Evolutionary conservation across 2,797 vertebrate species (phyloP).

Genomic region (Peromyscus nudipes): DNA sequence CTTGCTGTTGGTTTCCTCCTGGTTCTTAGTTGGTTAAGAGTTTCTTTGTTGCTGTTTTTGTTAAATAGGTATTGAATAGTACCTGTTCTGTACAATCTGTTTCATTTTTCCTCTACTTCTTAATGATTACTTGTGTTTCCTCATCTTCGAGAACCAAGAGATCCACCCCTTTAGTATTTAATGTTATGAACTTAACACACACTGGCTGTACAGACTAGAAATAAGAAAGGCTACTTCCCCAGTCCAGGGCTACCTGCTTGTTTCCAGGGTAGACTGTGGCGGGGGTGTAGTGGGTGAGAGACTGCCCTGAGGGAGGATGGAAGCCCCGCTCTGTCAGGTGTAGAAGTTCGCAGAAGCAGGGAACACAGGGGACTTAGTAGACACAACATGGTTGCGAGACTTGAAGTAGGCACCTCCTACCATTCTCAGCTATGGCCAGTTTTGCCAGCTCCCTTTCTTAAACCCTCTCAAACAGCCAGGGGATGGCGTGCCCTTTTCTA

Average conservation of each 20-base stretch:
- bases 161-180: slow-evolving; percentile 11
- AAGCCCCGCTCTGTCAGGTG: not conserved
- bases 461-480: not conserved
- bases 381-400: not conserved
- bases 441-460: not conserved
- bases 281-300: too few relatives aligned
- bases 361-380: not conserved
- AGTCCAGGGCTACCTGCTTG: not conserved
- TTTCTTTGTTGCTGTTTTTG: not conserved
- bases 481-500: not conserved
- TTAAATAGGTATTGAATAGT: slow-evolving; percentile 14
- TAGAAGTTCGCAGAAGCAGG: not conserved
- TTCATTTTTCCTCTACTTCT: slow-evolving; percentile 26
- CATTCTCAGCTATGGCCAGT: not conserved
- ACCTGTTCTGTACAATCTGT: not conserved
- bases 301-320: not conserved
- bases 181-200: slow-evolving; percentile 17
- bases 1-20: not conserved
- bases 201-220: not conserved
- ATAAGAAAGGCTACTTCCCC: slow-evolving; percentile 19
- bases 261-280: not conserved
- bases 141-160: slow-evolving; percentile 24
- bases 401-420: not conserved
- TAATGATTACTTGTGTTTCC: slow-evolving; percentile 12
- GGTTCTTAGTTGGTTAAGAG: not conserved